These are phyloP conservation scores for Sussaba pulchella DNA, from an alignment of 2,888 invertebrate genomes.

Conservation along the genomic window DNA sequence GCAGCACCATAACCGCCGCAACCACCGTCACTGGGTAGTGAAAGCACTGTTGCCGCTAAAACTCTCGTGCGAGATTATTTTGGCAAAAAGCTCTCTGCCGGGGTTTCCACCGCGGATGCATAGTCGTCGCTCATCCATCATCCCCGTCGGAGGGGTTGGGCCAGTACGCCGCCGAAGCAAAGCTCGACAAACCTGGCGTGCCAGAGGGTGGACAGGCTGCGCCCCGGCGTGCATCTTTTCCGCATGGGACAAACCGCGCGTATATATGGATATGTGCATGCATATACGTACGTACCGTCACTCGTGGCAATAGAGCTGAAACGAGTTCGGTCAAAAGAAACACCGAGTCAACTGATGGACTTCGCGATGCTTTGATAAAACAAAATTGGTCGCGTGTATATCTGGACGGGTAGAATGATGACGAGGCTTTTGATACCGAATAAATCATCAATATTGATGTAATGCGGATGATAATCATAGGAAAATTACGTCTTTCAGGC, in stretches of 20 bases:
- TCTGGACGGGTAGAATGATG: neutral
- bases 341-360: constrained; percentile 4
- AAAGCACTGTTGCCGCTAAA: constrained; percentile 71
- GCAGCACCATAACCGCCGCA: neutral
- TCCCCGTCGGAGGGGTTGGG: constrained; percentile 55
- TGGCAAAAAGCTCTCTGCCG: constrained; percentile 72
- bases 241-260: constrained; percentile 15
- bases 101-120: constrained; percentile 39
- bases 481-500: no score
- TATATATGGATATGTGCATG: no score
- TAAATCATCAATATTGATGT: neutral
- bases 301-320: constrained; percentile 17
- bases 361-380: neutral
- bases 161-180: constrained; percentile 28
- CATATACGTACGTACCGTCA: neutral
- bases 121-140: constrained; percentile 66
- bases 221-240: constrained; percentile 26
- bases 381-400: neutral
- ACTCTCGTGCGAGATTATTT: constrained; percentile 78
- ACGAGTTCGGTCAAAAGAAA: constrained; percentile 25
- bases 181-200: constrained; percentile 47
- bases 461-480: no score
- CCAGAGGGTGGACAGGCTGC: constrained; percentile 40
- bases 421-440: neutral
- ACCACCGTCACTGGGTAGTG: constrained; percentile 25